Base-by-base conservation (phyloP, 2,113 vertebrate species). In the Corvus moneduloides region DNA sequence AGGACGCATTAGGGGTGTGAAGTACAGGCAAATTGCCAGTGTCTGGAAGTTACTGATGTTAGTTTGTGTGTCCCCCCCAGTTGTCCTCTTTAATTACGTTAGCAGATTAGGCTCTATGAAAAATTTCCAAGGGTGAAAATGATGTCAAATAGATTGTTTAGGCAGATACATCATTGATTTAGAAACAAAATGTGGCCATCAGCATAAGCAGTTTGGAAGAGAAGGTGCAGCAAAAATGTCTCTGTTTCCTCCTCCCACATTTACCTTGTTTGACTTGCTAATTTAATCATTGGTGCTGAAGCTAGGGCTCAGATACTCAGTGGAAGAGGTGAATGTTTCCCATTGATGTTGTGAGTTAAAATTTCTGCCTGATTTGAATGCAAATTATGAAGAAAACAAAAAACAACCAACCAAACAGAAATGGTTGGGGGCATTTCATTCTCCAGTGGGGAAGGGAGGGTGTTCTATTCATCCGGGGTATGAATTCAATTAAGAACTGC, bases 231-330 rank as follows among this genome's bases (percentile, higher is more conserved):
- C 11, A 77, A 84, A 86, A 41, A 58, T 54, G 30, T 37, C 64
- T 86, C n/a, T 27, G 13, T 67, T 93, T 91, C 39, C 51, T 93
- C 56, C 62, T 94, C 48, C 41, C 44, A 52, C 33, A 39, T 85
- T 95, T 80, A 59, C 48, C 56, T 94, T 86, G 85, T 95, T 92
- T 93, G 82, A 92, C 88, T 96, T 93, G 90, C 85, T 95, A 90
- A 92, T 93, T 96, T 95, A 97, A 95, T 96, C 82, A 88, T 59
- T 59, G 24, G 48, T 24, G 14, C 82, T 72, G 76, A 64, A 59
- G 54, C 20, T 64, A 27, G 59, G n/a, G 67, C 84, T 89, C 26
- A 51, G 1, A 35, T 48, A 81, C 10, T 81, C 69, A 46, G 46
- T 66, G 63, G 49, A 80, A 77, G 59, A 72, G 54, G 32, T 20